Evolutionary conservation across 2,113 vertebrate species (phyloP).

Genomic region (Chaetodon auriga): DNA sequence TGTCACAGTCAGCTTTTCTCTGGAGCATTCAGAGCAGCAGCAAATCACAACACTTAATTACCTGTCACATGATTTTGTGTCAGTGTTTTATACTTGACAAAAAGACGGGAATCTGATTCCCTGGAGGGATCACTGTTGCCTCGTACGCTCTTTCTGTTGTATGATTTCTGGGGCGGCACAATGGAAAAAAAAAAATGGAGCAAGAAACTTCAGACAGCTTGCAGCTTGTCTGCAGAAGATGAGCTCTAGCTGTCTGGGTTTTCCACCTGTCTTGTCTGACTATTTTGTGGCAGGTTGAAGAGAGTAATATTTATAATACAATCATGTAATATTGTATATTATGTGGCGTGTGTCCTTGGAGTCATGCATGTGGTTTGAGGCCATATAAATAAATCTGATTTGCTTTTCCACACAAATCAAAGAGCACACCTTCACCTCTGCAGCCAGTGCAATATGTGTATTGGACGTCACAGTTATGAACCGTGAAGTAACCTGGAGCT

Average conservation of each 20-base stretch:
- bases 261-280: slow-evolving; percentile 24
- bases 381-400: slow-evolving; percentile 38
- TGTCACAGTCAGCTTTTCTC: slow-evolving; percentile 14
- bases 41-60: slow-evolving; percentile 45
- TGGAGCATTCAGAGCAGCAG: background rate
- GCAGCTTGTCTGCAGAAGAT: slow-evolving; percentile 36
- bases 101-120: slow-evolving; percentile 20
- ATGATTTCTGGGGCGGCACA: slow-evolving; percentile 23
- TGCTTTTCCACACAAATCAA: slow-evolving; percentile 40
- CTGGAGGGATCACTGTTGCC: slow-evolving; percentile 17
- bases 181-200: slow-evolving; percentile 33
- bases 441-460: slow-evolving; percentile 19
- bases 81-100: slow-evolving; percentile 6
- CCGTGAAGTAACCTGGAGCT: slow-evolving; percentile 40
- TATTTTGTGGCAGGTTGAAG: slow-evolving; percentile 19
- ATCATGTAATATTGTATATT: background rate
- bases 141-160: slow-evolving; percentile 18
- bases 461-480: slow-evolving; percentile 28
- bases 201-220: slow-evolving; percentile 41
- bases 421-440: slow-evolving; percentile 14
- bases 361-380: slow-evolving; percentile 34
- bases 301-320: background rate
- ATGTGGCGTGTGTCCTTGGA: slow-evolving; percentile 3
- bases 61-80: slow-evolving; percentile 23
- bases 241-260: slow-evolving; percentile 18